phyloP scores from a whole-genome alignment of 2,797 vertebrate genomes.

The Chaunax sp. region DNA sequence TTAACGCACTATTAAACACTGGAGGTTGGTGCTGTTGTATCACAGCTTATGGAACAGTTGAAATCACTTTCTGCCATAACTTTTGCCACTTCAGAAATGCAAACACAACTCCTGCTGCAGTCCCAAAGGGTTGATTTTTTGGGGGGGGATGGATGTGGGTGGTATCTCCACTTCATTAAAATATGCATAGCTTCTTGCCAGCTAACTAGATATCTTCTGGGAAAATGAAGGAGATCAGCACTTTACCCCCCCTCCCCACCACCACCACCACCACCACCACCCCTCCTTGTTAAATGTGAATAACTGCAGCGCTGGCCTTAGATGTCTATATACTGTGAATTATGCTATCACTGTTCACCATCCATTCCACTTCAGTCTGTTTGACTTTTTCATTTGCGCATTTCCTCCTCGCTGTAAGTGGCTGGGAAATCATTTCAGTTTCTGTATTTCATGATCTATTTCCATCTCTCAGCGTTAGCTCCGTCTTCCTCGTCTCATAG shows the following conservation, averaged over 20 bases:
- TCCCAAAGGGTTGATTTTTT: slow-evolving; percentile 72
- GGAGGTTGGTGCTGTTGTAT: slow-evolving; percentile 34
- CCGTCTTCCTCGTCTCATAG: slow-evolving; percentile 57
- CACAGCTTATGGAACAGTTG: slow-evolving; percentile 58
- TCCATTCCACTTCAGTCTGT: slow-evolving; percentile 69
- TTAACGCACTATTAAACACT: slow-evolving; percentile 4
- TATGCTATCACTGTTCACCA: slow-evolving; percentile 69
- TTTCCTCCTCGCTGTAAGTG: slow-evolving; percentile 69
- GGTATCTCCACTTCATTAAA: slow-evolving; percentile 73
- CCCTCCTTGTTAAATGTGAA: slow-evolving; percentile 70
- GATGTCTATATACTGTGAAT: slow-evolving; percentile 73
- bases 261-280: slow-evolving; percentile 15
- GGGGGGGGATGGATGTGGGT: slow-evolving; percentile 74
- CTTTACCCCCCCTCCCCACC: slow-evolving; percentile 55
- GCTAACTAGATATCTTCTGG: slow-evolving; percentile 76
- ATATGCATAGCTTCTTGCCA: slow-evolving; percentile 64
- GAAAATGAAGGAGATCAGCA: slow-evolving; percentile 71
- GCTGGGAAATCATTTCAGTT: slow-evolving; percentile 74
- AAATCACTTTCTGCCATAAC: slow-evolving; percentile 67
- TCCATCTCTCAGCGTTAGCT: slow-evolving; percentile 71
- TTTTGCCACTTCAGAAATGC: slow-evolving; percentile 72
- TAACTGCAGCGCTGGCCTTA: slow-evolving; percentile 52
- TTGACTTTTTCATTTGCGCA: slow-evolving; percentile 67
- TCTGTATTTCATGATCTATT: slow-evolving; percentile 79
- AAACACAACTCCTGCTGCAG: slow-evolving; percentile 67